A percentile compares a stretch with the other conserved stretches of the same genome.
Evolutionary conservation across 2,113 vertebrate species (phyloP).

Genomic region (Todiramphus saurophagus): DNA sequence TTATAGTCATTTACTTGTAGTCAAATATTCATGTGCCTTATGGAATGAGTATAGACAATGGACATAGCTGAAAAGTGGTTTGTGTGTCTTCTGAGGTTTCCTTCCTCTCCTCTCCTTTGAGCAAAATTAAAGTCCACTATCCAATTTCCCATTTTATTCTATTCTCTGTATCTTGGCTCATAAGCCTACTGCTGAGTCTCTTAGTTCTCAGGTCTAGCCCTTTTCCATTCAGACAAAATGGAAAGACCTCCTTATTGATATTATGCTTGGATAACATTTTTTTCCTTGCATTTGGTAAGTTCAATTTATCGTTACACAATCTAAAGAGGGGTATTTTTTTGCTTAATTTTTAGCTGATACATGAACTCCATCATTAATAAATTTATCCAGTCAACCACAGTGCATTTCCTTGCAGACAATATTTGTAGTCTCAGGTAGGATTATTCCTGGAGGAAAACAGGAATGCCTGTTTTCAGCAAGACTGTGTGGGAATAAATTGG

Average conservation of each 20-base stretch:
- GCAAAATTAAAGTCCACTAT: neutral
- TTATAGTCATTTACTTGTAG: neutral
- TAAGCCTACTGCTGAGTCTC: neutral
- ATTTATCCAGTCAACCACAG: neutral
- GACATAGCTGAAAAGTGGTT: neutral
- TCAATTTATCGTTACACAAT: neutral
- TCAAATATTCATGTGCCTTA: neutral
- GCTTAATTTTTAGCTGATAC: neutral
- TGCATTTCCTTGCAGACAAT: neutral
- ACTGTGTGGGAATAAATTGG: too few species aligned
- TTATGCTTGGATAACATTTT: neutral
- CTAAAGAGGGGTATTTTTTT: neutral
- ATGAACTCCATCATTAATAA: neutral
- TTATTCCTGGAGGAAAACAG: too few species aligned
- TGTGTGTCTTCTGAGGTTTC: neutral
- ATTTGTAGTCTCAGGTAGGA: neutral
- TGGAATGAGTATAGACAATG: neutral
- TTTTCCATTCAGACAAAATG: neutral
- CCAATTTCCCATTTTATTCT: neutral
- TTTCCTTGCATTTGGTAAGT: neutral
- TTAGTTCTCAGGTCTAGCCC: neutral
- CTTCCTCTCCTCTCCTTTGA: neutral
- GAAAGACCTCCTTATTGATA: neutral
- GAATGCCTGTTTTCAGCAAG: too few species aligned
- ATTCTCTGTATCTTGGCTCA: neutral